Base-by-base conservation (phyloP, 2,113 vertebrate genomes). In the Corynorhinus townsendii region DNA sequence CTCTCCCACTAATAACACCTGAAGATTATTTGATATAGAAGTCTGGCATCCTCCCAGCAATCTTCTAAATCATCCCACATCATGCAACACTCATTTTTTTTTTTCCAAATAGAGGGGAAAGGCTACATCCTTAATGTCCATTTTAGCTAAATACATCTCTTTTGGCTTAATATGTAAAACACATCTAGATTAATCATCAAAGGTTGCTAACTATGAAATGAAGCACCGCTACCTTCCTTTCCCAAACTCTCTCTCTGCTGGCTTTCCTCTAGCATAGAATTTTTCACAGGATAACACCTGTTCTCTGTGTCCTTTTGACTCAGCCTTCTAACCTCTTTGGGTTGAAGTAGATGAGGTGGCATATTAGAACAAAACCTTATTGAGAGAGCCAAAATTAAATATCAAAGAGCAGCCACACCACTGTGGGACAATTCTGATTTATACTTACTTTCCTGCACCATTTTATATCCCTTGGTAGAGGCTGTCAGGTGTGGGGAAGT, bases 141-240 rank as follows among this genome's bases (percentile, higher is more conserved):
- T 96, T 83, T 85, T 88, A 93, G 82, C 88, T 94, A 95, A 93
- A 73, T 90, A 56, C 43, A 88, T 82, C 87, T 30, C 87, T 87
- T 87, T 93, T 87, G 85, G 49, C 35, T 47, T 62, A 82, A 81
- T 30, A 54, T 68, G 38, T 76, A 83, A 79, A 89, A 77, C 85
- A 30, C 80, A 85, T 62, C 47, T 73, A 77, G 76, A 89, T 94
- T 86, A 90, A 95, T 91, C 38, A 94, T 45, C 35, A 47, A 84
- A 75, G 33, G 28, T 54, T 56, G 77, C 68, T 81, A 87, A 95
- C 45, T 43, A 38, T 9, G 40, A 81, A 88, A 86, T 19, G 38
- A 82, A 86, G 76, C 5, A 26, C 54, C 66, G 24, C 43, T 75
- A 47, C 47, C 49, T 33, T 43, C 40, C 56, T 85, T 43, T 22